Evolutionary conservation across 2,113 vertebrate genomes (phyloP).

Genomic region (Oenanthe melanoleuca): DNA sequence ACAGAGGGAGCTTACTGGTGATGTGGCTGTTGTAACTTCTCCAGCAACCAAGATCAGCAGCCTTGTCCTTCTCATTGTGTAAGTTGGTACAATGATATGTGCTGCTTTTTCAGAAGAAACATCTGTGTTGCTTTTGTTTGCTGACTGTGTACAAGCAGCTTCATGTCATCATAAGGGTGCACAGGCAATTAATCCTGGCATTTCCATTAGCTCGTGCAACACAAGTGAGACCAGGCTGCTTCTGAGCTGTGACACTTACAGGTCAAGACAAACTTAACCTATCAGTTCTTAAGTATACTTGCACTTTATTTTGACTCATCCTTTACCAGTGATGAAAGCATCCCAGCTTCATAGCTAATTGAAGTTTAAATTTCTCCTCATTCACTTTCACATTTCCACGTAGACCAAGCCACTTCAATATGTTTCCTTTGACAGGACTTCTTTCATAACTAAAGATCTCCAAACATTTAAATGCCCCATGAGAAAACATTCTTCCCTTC

Average conservation of each 20-base stretch:
- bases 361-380: background rate
- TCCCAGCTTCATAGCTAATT: background rate
- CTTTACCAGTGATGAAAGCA: background rate
- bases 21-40: background rate
- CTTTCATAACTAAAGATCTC: background rate
- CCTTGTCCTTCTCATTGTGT: background rate
- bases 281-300: background rate
- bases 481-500: background rate
- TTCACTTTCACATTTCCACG: background rate
- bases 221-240: background rate
- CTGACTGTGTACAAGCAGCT: background rate
- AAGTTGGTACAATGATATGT: background rate
- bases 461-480: background rate
- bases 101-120: background rate
- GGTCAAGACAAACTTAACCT: background rate
- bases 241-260: background rate
- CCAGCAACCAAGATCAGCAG: background rate
- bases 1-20: background rate
- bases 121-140: background rate
- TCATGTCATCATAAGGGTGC: background rate
- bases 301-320: background rate
- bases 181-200: background rate
- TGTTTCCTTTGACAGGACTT: background rate
- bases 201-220: conserved; percentile 3
- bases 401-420: background rate